phyloP scores from a whole-genome alignment of 2,113 vertebrate species.

The Malaclemys terrapin region DNA sequence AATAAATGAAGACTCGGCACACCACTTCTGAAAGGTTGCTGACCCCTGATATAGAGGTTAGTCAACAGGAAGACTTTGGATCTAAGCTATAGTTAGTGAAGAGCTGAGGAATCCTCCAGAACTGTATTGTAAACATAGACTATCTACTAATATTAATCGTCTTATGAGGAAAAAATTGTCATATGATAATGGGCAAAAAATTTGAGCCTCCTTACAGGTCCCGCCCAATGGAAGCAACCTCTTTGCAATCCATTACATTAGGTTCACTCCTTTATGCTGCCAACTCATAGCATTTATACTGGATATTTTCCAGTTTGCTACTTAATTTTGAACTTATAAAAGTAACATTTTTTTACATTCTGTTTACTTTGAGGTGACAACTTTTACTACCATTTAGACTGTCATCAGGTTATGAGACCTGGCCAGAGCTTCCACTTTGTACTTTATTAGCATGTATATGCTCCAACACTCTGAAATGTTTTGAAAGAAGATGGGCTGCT shows the following conservation, averaged over 20 bases:
- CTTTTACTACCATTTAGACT: not conserved
- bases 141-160: not conserved
- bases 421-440: rapidly evolving
- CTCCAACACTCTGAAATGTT: rapidly evolving
- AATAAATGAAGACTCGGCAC: no score
- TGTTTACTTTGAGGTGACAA: not conserved
- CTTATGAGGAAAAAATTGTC: not conserved
- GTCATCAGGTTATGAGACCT: rapidly evolving
- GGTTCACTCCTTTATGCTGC: rapidly evolving
- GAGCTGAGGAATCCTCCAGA: not conserved
- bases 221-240: not conserved
- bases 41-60: not conserved
- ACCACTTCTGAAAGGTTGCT: no score
- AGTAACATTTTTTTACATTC: not conserved
- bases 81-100: not conserved
- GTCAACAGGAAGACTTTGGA: not conserved
- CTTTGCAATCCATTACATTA: not conserved
- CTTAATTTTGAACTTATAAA: not conserved
- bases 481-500: not conserved
- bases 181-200: not conserved
- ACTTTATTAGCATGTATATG: not conserved
- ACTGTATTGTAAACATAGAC: not conserved
- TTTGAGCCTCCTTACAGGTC: not conserved
- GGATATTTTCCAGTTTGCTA: not conserved
- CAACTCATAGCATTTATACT: rapidly evolving